Base-by-base conservation (phyloP, 2,797 vertebrate species). In the Danio jaintianensis region DNA sequence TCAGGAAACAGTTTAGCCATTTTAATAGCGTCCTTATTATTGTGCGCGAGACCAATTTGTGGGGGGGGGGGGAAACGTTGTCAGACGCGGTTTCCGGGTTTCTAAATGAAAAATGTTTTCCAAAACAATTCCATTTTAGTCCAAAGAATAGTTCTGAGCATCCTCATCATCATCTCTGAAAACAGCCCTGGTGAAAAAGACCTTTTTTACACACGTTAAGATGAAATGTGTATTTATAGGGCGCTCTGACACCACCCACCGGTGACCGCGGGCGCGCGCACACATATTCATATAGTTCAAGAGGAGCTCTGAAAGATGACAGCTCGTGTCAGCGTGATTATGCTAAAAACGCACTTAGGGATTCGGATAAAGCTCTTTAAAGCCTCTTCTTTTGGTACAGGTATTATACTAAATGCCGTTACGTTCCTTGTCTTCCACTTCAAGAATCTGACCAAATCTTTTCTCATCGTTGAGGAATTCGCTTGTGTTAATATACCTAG, bases 1-100 rank as follows among this genome's bases (percentile, higher is more conserved):
- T 58, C 36, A 15, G 29, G 9, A 80, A 50, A 11, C 71, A 72
- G 47, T 56, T 53, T 70, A 5, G 63, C 63, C 64, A 83, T 79
- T 52, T 58, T 50, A 1, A 16, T 22, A 20, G 29, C 9, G 40
- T 59, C 48, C 40, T 40, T 62, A 47, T 62, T n/a, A 58, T 10
- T 8, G 53, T 4, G 42, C 43, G 13, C 18, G 40, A 7, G 9
- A 29, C 18, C 36, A 22, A 22, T 36, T 4, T 4, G 62, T 42
- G 47, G 9, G 18, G 5, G 47, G 8, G n/a, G n/a, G n/a, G n/a
- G 4, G 20, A 42, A 13, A 50, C 18, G 11, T 13, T 67, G 15
- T 50, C 45, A 70, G 43, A 7, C 8, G 53, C 7, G 9, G 7
- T 16, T 16, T 50, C 52, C 52, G 6, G 38, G 36, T 52, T 59